These are phyloP conservation scores for Huso huso DNA, from an alignment of 2,797 vertebrate genomes.

Conservation along the genomic window DNA sequence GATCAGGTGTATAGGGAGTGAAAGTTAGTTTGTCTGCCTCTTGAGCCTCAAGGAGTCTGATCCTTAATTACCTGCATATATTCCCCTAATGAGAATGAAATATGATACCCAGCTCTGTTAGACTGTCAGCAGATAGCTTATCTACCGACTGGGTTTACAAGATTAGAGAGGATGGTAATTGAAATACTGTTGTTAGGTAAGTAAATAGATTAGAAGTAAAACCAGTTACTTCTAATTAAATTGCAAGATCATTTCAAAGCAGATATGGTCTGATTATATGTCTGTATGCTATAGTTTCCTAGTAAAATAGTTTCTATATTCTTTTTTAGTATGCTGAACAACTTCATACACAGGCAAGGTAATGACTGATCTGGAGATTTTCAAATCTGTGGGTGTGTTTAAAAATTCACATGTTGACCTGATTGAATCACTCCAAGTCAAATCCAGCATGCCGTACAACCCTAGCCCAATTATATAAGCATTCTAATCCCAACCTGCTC, in stretches of 20 bases:
- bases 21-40: slow-evolving; percentile 19
- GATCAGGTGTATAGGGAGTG: slow-evolving; percentile 33
- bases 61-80: slow-evolving; percentile 35
- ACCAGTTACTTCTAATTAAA: background rate
- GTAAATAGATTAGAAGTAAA: background rate
- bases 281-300: too few relatives aligned
- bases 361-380: too few relatives aligned
- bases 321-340: too few relatives aligned
- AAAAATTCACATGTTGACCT: too few relatives aligned
- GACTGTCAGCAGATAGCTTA: slow-evolving; percentile 19
- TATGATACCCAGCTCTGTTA: slow-evolving; percentile 31
- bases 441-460: too few relatives aligned
- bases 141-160: slow-evolving; percentile 8
- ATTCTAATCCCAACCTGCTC: too few relatives aligned
- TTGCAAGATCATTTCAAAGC: background rate
- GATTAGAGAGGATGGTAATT: slow-evolving; percentile 15
- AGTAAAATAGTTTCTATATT: too few relatives aligned
- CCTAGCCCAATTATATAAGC: too few relatives aligned
- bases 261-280: too few relatives aligned
- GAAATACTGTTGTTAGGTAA: background rate
- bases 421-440: too few relatives aligned
- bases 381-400: too few relatives aligned
- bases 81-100: slow-evolving; percentile 40
- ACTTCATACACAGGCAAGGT: too few relatives aligned
- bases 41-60: slow-evolving; percentile 25